Conservation (phyloP, 2,797 vertebrate genomes). For the Mergus octosetaceus region DNA sequence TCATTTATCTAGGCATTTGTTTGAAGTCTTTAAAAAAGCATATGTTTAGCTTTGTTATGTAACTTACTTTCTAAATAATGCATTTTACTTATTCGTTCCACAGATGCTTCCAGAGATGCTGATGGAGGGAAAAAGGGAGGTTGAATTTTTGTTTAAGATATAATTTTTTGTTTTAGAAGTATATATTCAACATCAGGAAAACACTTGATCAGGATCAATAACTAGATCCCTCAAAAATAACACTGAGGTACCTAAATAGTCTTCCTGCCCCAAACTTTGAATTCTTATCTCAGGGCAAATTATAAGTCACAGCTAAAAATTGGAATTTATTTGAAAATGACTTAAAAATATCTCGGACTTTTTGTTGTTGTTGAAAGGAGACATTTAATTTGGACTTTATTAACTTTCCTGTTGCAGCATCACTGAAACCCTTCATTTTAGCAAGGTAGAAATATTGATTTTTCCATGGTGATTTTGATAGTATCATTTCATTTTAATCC, state of each 20-base stretch:
- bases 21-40: neutral
- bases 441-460: neutral
- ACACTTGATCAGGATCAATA: neutral
- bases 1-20: neutral
- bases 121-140: neutral
- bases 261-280: neutral
- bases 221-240: neutral
- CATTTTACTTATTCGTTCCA: conserved; percentile 31
- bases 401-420: neutral
- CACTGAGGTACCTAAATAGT: neutral
- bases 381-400: neutral
- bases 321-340: neutral
- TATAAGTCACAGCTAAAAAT: neutral
- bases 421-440: neutral
- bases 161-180: neutral
- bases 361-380: neutral
- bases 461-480: neutral
- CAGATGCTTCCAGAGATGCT: neutral
- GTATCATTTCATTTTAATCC: neutral
- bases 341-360: neutral
- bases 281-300: neutral
- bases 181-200: neutral
- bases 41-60: neutral
- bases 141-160: neutral
- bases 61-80: neutral